Base-by-base conservation (phyloP, 2,888 invertebrate genomes). In the Apamea crenata region DNA sequence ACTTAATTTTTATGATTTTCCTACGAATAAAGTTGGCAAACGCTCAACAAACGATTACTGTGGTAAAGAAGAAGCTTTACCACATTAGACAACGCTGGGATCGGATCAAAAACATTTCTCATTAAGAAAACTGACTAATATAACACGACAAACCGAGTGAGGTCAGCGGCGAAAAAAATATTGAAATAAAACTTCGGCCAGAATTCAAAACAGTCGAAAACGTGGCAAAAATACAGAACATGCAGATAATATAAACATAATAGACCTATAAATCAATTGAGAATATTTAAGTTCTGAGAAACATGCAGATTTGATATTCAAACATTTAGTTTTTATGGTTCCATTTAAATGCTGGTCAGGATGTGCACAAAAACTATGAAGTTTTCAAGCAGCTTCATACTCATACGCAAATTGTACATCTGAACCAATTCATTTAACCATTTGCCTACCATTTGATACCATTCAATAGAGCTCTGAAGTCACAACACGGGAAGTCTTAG, bases 11-110 rank as follows among this genome's bases (percentile, higher is more conserved):
- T 69, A 66, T 40, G 66, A 78, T 73, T 77, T 71, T 70, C 47
- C 53, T 67, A 63, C 74, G 40, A 83, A 82, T 73, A 76, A 78
- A 84, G 69, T 89, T 88, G 88, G 88, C 88, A 89, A 69, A 66
- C 40, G 59, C 50, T 84, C 89, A 87, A 89, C 59, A 80, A 82
- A 81, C 81, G 79, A 80, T 87, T 84, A 81, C 70, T 77, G 78
- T 61, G 67, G 77, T 69, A 70, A 74, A 69, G 63, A 83, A 71
- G 59, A 80, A 75, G 76, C 73, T 80, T 85, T 76, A 81, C 82
- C 74, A 72, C 77, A 77, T 85, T 79, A 82, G 83, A 85, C 67
- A 77, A 82, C 59, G 66, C 67, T 82, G 59, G 36, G 75, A 77
- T 63, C 59, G 65, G 50, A 88, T 77, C 25, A 71, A 68, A 82